Evolutionary conservation across 2,113 vertebrate genomes (phyloP).

Genomic region (Zapus hudsonius): DNA sequence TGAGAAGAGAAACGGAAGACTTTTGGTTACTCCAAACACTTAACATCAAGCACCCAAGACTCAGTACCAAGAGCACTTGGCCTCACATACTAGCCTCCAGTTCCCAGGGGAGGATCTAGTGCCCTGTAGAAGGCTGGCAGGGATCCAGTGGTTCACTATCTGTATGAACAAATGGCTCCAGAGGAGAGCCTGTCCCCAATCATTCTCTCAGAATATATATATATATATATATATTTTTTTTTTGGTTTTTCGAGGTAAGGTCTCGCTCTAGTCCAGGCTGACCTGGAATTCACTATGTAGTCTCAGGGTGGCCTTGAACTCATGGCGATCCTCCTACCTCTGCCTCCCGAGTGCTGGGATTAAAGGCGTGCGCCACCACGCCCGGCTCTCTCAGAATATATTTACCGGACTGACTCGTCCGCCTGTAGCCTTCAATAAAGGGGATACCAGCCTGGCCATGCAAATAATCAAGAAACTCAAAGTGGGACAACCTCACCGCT

Average conservation of each 20-base stretch:
- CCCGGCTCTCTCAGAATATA: constrained; percentile 6
- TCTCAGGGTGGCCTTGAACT: too few species aligned
- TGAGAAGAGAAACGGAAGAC: too few species aligned
- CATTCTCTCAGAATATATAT: constrained; percentile 1
- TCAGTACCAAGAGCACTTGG: not conserved
- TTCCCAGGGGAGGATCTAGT: not conserved
- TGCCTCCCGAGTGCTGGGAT: too few species aligned
- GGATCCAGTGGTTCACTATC: not conserved
- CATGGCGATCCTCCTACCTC: too few species aligned
- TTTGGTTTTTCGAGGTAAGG: too few species aligned
- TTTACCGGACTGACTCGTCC: not conserved
- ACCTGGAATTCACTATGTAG: too few species aligned
- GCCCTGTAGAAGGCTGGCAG: not conserved
- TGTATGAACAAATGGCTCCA: not conserved
- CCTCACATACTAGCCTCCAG: not conserved
- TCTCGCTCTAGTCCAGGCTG: too few species aligned
- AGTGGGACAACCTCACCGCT: not conserved
- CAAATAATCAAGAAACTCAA: constrained; percentile 2
- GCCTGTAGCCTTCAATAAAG: constrained; percentile 1
- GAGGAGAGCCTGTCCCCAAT: not conserved
- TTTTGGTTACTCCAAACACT: not conserved
- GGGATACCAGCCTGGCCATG: not conserved
- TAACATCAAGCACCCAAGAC: not conserved
- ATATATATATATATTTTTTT: not conserved
- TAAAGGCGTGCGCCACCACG: too few species aligned